Evolutionary conservation across 2,888 invertebrate species (phyloP).

Genomic region (Chymomyza caudatula): DNA sequence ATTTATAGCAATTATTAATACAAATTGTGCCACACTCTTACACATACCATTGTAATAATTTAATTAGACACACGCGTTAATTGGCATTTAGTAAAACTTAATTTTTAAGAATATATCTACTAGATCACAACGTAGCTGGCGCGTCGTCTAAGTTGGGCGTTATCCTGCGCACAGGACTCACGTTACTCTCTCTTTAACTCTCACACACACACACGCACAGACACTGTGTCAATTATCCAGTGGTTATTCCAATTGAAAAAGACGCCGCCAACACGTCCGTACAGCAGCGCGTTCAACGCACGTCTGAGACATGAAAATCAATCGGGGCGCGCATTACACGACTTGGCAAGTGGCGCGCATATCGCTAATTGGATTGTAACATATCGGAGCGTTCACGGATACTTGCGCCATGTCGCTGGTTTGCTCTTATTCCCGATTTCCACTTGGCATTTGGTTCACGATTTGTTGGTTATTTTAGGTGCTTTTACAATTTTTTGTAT

Average conservation of each 20-base stretch:
- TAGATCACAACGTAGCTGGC: not conserved
- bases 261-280: constrained; percentile 74
- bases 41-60: constrained; percentile 42
- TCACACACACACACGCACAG: not conserved
- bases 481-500: constrained; percentile 36
- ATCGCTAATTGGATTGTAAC: constrained; percentile 77
- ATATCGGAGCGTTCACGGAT: constrained; percentile 47
- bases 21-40: not conserved
- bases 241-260: not conserved
- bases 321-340: constrained; percentile 55
- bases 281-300: constrained; percentile 74
- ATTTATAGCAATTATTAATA: not conserved
- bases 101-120: constrained; percentile 30
- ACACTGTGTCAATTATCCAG: not conserved
- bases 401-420: constrained; percentile 26
- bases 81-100: constrained; percentile 49
- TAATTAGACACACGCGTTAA: constrained; percentile 58
- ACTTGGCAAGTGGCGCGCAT: constrained; percentile 45
- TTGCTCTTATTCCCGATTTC: not conserved
- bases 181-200: constrained; percentile 12
- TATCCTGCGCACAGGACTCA: constrained; percentile 37
- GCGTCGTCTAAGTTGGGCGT: not conserved
- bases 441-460: constrained; percentile 36
- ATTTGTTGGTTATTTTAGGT: constrained; percentile 1
- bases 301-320: constrained; percentile 71